Conservation (phyloP, 2,113 vertebrate genomes). For the Nycticorax nycticorax region DNA sequence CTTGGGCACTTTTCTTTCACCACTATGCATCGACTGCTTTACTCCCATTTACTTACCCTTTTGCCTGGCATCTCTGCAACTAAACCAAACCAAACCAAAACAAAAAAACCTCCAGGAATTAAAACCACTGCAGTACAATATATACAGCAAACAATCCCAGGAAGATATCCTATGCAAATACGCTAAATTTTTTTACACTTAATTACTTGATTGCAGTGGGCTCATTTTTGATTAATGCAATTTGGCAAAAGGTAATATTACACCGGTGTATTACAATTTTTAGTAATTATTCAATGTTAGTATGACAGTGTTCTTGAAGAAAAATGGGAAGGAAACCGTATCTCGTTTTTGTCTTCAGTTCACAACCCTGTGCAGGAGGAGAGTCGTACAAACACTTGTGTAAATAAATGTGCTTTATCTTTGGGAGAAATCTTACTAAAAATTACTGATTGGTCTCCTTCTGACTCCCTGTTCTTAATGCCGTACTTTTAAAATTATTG, state of each 20-base stretch:
- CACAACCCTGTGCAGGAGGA: slow-evolving; percentile 60
- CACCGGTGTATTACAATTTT: slow-evolving; percentile 76
- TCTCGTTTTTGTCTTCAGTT: slow-evolving; percentile 68
- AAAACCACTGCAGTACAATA: neutral
- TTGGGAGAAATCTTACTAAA: slow-evolving; percentile 54
- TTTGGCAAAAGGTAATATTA: slow-evolving; percentile 83
- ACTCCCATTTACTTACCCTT: slow-evolving; percentile 8
- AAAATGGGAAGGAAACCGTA: slow-evolving; percentile 68
- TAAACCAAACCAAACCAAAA: neutral
- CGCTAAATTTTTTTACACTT: slow-evolving; percentile 36
- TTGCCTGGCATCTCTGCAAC: slow-evolving; percentile 7
- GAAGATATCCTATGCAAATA: slow-evolving; percentile 59
- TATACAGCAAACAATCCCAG: slow-evolving; percentile 36
- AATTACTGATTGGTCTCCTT: slow-evolving; percentile 57
- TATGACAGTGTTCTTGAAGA: slow-evolving; percentile 75
- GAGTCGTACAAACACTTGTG: slow-evolving; percentile 59
- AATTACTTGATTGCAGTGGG: slow-evolving; percentile 77
- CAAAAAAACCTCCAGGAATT: neutral
- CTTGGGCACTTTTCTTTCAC: neutral
- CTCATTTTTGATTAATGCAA: slow-evolving; percentile 81
- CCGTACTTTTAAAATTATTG: slow-evolving; percentile 72
- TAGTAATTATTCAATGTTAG: slow-evolving; percentile 78
- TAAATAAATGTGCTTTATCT: slow-evolving; percentile 75
- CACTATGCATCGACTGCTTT: neutral
- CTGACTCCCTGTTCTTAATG: slow-evolving; percentile 54